Conservation (phyloP, 92 coral and sea anemone species). For the Phenganax marumi region DNA sequence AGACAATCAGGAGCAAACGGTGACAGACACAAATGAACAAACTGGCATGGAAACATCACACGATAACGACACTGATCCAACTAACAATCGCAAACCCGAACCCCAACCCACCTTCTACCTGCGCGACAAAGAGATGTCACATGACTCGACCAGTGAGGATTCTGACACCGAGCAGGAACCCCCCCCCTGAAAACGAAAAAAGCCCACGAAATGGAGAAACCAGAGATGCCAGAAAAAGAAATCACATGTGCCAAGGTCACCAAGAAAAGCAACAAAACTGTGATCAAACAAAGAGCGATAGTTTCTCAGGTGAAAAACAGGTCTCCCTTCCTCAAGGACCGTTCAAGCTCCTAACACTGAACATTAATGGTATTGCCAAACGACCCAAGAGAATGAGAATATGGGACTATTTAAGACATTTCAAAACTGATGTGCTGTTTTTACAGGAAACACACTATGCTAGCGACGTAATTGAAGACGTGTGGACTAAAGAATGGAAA, state of each 20-base stretch:
- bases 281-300: background rate
- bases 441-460: slow-evolving; percentile 8
- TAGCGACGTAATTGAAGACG: background rate
- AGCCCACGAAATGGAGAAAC: background rate
- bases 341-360: background rate
- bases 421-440: background rate
- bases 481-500: no score
- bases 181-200: background rate
- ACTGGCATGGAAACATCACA: no score
- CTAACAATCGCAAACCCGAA: background rate
- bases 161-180: background rate
- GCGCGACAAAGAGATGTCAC: no score
- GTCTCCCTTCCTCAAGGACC: background rate
- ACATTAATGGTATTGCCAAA: background rate
- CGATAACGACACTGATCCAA: no score
- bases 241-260: background rate
- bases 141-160: background rate
- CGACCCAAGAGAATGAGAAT: background rate
- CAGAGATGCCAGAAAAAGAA: background rate
- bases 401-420: background rate
- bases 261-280: background rate
- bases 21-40: no score
- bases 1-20: no score
- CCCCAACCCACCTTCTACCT: background rate
- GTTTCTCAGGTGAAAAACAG: background rate